phyloP scores from a whole-genome alignment of 2,888 invertebrate species.

The Scaptodrosophila latifasciaeformis region DNA sequence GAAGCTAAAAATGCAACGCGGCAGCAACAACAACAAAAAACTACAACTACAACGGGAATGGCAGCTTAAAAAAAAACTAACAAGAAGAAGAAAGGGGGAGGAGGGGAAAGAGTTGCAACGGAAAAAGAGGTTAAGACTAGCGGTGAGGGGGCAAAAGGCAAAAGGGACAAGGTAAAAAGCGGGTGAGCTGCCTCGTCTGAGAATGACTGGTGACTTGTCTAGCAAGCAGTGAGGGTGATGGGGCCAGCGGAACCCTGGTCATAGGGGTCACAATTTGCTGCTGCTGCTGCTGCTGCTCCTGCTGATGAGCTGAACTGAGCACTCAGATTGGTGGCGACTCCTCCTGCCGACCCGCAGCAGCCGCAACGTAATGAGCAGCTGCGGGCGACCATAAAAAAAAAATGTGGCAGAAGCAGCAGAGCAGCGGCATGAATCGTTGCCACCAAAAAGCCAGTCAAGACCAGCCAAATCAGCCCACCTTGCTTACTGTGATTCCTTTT shows the following conservation, averaged over 20 bases:
- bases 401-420: no score
- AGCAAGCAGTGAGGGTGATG: conserved; percentile 56
- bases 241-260: conserved; percentile 9
- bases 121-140: not conserved
- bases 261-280: not conserved
- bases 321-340: no score
- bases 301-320: conserved; percentile 7
- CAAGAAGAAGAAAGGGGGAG: conserved; percentile 4
- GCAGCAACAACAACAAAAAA: conserved; percentile 8
- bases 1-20: conserved; percentile 67
- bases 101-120: no score
- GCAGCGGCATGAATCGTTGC: no score
- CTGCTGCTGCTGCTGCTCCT: conserved; percentile 35
- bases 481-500: no score
- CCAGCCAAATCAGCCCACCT: no score
- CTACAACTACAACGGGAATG: conserved; percentile 11
- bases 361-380: conserved; percentile 59
- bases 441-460: no score
- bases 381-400: conserved; percentile 55
- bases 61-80: conserved; percentile 53
- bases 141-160: not conserved
- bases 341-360: conserved; percentile 42
- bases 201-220: conserved; percentile 28
- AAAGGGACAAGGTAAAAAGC: no score
- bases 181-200: conserved; percentile 4